A percentile compares a stretch with the other conserved stretches of the same genome.
Evolutionary conservation across 2,113 vertebrate genomes (phyloP).

Genomic region (Picathartes gymnocephalus): DNA sequence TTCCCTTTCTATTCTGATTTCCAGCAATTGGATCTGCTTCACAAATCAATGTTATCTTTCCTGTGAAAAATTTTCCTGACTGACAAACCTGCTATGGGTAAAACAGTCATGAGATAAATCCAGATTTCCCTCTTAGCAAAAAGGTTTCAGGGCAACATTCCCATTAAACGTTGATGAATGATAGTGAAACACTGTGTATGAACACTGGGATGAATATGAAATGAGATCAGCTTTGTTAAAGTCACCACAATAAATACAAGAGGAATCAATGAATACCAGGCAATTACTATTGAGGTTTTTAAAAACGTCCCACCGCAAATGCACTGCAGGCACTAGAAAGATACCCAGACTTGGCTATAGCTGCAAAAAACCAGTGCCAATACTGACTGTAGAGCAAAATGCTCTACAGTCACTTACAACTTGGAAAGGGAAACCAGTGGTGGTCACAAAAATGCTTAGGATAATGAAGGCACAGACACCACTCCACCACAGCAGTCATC

Average conservation of each 20-base stretch:
- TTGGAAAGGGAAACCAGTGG: not conserved
- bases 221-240: not conserved
- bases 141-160: not conserved
- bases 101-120: not conserved
- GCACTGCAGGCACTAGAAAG: not conserved
- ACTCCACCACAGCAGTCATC: not conserved
- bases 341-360: not conserved
- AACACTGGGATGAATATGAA: not conserved
- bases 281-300: not conserved
- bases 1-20: not conserved
- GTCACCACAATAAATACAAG: not conserved
- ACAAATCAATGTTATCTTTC: not conserved
- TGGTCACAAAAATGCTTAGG: not conserved
- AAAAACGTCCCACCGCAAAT: not conserved
- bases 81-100: not conserved
- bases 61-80: not conserved
- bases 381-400: not conserved
- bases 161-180: not conserved
- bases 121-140: not conserved
- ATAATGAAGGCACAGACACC: not conserved
- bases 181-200: not conserved
- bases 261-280: not conserved
- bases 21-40: not conserved
- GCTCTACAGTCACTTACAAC: not conserved
- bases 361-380: not conserved